Evolutionary conservation across 2,888 invertebrate genomes (phyloP), one percentile per base, ranked within the genome.

Genomic region (Hydropsyche betteni): DNA sequence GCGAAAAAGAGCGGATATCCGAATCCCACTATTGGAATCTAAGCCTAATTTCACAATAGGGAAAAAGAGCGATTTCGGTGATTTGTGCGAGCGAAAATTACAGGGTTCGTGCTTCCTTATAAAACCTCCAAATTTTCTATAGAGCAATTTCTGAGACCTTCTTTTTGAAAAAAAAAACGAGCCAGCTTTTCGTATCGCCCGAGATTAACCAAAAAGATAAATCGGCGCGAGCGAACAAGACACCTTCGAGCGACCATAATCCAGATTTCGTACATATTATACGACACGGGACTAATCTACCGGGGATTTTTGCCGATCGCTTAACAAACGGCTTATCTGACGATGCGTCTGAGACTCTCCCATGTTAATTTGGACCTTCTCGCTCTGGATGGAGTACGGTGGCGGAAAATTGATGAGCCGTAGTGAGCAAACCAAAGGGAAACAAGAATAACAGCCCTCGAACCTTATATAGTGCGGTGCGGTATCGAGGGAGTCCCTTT

Each of bases 351-450:
- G 64, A 12, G 64, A 64, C 34, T 64, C 34, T 64, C 36, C 64
- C 55, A 14, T 16, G 64, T 36, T 64, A 64, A 64, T 64, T 64
- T 64, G 24, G 24, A 24, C 24, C 24, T 24, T 24, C 2, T 24
- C 24, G 34, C 36, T 12, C 34, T 24, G 36, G 33, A 12, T 36
- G 8, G 16, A n/a, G n/a, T n/a, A 34, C 64, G 7, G 12, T 8
- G 64, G 44, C 10, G 36, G 52, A 52, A 70, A 70, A 70, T 70
- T 70, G 53, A 70, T 70, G 52, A 70, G 53, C 53, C 36, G 52
- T 34, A 24, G n/a, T 53, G 52, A 53, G 53, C 33, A 70, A 70
- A 34, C 52, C 8, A 53, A 70, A 70, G 52, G 70, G 52, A 70
- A 70, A 70, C 70, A 53, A 36, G 70, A 70, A 51, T 53, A 53